Evolutionary conservation across 2,113 vertebrate genomes (phyloP).

Genomic region (Podocnemis expansa): DNA sequence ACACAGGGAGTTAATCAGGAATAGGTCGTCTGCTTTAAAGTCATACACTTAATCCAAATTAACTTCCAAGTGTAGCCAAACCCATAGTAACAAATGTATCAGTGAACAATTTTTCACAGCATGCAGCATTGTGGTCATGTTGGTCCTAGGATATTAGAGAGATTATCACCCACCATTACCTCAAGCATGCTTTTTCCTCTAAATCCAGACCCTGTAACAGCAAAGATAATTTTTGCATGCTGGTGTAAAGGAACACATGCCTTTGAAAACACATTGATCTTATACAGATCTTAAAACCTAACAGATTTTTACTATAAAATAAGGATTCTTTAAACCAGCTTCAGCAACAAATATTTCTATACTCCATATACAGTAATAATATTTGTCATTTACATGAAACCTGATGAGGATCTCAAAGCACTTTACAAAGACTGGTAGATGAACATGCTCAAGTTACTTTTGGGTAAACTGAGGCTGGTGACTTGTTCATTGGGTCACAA

Average conservation of each 20-base stretch:
- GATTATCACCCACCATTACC: fast-evolving
- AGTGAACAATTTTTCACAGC: too few species aligned
- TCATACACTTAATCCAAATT: too few species aligned
- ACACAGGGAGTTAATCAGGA: too few species aligned
- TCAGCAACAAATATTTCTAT: fast-evolving
- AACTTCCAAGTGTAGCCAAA: too few species aligned
- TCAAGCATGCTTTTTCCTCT: not conserved
- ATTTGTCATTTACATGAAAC: not conserved
- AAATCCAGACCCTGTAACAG: not conserved
- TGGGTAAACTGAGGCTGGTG: not conserved
- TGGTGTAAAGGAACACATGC: not conserved
- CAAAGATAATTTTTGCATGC: not conserved
- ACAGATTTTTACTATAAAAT: not conserved
- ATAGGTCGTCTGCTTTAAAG: too few species aligned
- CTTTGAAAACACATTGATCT: not conserved
- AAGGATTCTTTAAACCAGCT: not conserved
- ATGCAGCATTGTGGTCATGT: not conserved
- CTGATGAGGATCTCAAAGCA: not conserved
- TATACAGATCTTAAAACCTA: not conserved
- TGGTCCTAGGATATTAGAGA: not conserved
- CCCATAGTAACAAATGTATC: too few species aligned
- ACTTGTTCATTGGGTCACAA: not conserved
- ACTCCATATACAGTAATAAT: not conserved
- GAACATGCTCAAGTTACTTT: not conserved
- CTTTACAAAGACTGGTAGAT: not conserved